A percentile compares a stretch with the other conserved stretches of the same genome.
phyloP scores from a whole-genome alignment of 2,888 invertebrate species.

The Philaethria dido region DNA sequence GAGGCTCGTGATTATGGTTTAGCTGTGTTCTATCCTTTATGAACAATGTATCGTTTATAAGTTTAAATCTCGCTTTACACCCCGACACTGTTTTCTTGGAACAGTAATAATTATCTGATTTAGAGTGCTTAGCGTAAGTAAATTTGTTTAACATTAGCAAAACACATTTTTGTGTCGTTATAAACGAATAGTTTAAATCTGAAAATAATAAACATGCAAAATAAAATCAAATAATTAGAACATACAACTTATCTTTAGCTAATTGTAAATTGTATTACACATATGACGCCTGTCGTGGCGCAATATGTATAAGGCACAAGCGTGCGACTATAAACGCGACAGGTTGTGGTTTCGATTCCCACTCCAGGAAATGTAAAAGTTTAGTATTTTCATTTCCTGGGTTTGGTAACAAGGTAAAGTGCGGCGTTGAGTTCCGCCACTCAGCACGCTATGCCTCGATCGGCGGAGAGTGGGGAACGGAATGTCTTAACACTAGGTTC shows the following conservation, averaged over 20 bases:
- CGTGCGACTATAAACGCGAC: too few relatives aligned
- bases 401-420: too few relatives aligned
- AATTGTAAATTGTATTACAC: neutral
- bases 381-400: too few relatives aligned
- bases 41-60: neutral
- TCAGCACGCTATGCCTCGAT: too few relatives aligned
- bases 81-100: constrained; percentile 41
- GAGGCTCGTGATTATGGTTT: constrained; percentile 3
- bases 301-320: too few relatives aligned
- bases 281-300: too few relatives aligned
- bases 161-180: constrained; percentile 41
- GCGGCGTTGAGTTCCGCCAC: too few relatives aligned
- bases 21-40: neutral
- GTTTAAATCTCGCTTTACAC: constrained; percentile 33
- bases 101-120: constrained; percentile 47
- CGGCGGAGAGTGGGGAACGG: too few relatives aligned
- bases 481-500: too few relatives aligned
- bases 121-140: constrained; percentile 49
- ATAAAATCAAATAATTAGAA: neutral
- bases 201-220: constrained; percentile 23
- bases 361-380: too few relatives aligned
- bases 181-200: constrained; percentile 33
- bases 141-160: constrained; percentile 51
- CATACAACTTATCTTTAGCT: neutral
- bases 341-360: too few relatives aligned